Evolutionary conservation across 37 sponge, comb jelly and placozoan species (phyloP).

Genomic region (Beroe ovata): DNA sequence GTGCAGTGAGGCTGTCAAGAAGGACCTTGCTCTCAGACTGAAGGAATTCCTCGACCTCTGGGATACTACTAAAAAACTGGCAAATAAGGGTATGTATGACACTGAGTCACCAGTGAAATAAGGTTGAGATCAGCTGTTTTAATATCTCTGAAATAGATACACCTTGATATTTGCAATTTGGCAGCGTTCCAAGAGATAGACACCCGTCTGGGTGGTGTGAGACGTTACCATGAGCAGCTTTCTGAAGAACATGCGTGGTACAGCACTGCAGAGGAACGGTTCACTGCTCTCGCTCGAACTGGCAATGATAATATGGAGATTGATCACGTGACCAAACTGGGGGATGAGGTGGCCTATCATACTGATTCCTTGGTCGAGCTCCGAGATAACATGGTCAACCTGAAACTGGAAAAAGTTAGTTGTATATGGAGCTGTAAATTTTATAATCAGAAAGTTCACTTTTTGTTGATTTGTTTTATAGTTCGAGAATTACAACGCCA

Average conservation of each 20-base stretch:
- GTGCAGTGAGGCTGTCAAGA: constrained; percentile 49
- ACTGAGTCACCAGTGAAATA: no score
- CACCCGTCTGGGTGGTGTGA: constrained; percentile 43
- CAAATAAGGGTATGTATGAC: neutral
- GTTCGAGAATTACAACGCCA: no score
- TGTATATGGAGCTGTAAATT: neutral
- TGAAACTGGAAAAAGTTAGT: neutral
- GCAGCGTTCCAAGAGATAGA: constrained; percentile 64
- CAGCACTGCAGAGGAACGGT: constrained; percentile 46
- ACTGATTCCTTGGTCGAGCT: constrained; percentile 29
- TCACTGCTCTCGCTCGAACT: neutral
- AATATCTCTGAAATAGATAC: no score
- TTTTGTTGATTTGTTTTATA: no score
- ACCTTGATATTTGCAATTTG: no score
- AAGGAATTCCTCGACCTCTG: constrained; percentile 26
- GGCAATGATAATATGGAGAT: neutral
- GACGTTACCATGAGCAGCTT: constrained; percentile 55
- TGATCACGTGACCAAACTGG: constrained; percentile 35
- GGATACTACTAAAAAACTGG: neutral
- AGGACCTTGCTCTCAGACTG: constrained; percentile 28
- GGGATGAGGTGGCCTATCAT: constrained; percentile 9
- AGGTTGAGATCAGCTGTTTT: no score
- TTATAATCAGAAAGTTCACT: no score
- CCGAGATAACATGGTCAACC: constrained; percentile 46
- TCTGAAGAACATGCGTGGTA: constrained; percentile 52